phyloP scores from a whole-genome alignment of 2,797 vertebrate genomes.

The Acomys russatus region DNA sequence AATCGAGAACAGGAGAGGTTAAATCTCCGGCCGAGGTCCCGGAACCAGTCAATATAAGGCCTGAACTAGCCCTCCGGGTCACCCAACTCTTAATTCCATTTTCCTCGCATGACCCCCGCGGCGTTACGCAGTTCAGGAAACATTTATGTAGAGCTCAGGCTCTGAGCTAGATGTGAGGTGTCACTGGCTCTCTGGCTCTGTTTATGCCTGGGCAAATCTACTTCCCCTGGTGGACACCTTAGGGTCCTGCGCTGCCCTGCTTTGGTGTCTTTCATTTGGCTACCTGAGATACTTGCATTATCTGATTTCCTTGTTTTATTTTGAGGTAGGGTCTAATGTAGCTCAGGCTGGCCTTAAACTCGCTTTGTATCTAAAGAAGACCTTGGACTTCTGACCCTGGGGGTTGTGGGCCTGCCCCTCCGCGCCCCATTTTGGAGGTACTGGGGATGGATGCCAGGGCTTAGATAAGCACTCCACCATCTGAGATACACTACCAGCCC shows the following conservation, averaged over 20 bases:
- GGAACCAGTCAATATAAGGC: conserved; percentile 52
- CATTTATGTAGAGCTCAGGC: conserved; percentile 51
- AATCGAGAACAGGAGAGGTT: conserved; percentile 67
- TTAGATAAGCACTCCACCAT: not conserved
- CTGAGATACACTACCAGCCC: not conserved
- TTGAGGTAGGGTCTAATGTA: not conserved
- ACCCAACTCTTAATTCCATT: conserved; percentile 65
- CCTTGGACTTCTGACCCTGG: not conserved
- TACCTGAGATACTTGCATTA: not conserved
- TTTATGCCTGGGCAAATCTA: not conserved
- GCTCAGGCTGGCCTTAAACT: not conserved
- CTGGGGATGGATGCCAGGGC: not conserved
- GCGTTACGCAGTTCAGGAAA: not conserved
- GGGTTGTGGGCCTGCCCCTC: not conserved
- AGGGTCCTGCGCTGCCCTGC: not conserved
- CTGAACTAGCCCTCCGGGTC: conserved; percentile 64
- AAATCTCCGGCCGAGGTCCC: conserved; percentile 20
- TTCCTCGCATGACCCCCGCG: not conserved
- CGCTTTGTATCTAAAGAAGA: not conserved
- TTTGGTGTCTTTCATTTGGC: not conserved
- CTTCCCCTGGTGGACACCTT: not conserved
- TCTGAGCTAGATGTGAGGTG: not conserved
- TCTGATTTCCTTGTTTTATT: not conserved
- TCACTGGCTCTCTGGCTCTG: not conserved
- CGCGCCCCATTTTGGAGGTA: not conserved